Conservation (phyloP, 2,113 vertebrate genomes). For the Origma solitaria region DNA sequence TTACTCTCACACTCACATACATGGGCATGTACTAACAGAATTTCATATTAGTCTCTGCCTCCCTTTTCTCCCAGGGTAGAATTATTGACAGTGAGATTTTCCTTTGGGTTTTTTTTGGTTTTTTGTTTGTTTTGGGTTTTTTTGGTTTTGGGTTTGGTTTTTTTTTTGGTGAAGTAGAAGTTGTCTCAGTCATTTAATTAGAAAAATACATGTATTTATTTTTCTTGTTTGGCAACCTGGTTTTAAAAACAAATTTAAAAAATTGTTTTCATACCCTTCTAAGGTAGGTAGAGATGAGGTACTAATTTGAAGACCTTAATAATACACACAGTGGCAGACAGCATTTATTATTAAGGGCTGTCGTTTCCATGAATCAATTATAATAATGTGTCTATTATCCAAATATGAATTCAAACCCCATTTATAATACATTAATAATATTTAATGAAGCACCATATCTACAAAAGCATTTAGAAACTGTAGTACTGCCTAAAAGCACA, state of each 20-base stretch:
- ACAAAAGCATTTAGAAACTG: neutral
- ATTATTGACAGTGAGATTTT: neutral
- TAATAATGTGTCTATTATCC: neutral
- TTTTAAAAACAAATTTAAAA: neutral
- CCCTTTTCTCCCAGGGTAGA: neutral
- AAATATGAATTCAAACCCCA: neutral
- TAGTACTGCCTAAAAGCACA: neutral
- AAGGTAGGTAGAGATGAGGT: neutral
- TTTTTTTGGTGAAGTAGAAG: neutral
- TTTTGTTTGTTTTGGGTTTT: too few species aligned
- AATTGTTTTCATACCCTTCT: neutral
- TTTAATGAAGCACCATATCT: neutral
- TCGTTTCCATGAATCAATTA: neutral
- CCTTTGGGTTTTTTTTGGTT: neutral
- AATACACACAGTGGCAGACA: neutral
- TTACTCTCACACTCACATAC: neutral
- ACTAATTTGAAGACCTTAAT: neutral
- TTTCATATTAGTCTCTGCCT: neutral
- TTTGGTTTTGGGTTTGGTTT: neutral
- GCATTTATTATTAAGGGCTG: neutral
- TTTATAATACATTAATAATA: neutral
- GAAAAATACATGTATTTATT: neutral
- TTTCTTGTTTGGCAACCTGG: neutral
- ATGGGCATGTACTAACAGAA: neutral
- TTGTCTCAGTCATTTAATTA: neutral